These are phyloP conservation scores for Dryoscopus gambensis DNA, from an alignment of 2,113 vertebrate species.

Conservation along the genomic window DNA sequence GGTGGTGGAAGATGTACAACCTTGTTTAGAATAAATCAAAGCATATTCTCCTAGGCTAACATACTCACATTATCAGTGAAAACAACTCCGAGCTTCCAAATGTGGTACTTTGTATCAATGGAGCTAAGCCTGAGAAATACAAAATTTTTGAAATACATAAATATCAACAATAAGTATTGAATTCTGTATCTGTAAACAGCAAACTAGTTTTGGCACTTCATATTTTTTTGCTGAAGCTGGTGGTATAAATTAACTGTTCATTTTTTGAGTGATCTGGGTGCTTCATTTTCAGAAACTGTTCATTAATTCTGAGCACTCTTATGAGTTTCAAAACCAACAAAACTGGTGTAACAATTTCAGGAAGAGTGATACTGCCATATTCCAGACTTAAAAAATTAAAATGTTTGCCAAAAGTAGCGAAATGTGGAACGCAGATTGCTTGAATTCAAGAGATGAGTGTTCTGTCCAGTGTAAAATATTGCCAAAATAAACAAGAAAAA, in stretches of 20 bases:
- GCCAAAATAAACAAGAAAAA: not conserved
- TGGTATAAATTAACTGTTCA: not conserved
- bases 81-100: conserved; percentile 97
- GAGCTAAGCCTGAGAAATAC: conserved; percentile 86
- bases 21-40: not conserved
- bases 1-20: not conserved
- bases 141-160: conserved; percentile 10
- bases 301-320: not conserved
- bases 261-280: not conserved
- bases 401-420: not conserved
- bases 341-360: not conserved
- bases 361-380: not conserved
- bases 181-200: not conserved
- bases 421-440: not conserved
- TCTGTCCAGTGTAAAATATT: not conserved
- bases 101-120: conserved; percentile 93
- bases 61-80: conserved; percentile 96
- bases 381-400: not conserved
- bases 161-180: not conserved
- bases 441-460: not conserved
- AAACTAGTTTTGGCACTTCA: not conserved
- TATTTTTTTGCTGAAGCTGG: not conserved
- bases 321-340: not conserved
- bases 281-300: not conserved
- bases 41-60: not conserved